phyloP scores from a whole-genome alignment of 2,113 vertebrate species.

The Halcyon senegalensis region DNA sequence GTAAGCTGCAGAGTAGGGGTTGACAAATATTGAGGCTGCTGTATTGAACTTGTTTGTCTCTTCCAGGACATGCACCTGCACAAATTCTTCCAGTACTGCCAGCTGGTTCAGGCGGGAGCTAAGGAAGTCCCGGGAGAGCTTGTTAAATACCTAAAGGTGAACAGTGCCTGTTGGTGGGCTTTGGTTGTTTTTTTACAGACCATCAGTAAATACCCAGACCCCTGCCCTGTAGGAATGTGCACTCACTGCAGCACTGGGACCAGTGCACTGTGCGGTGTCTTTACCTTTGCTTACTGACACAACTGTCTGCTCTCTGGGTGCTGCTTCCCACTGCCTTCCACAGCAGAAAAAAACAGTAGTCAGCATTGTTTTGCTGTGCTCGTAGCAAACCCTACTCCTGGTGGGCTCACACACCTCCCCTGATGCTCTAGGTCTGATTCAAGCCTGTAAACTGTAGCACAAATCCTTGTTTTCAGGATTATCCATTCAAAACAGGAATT shows the following conservation, averaged over 20 bases:
- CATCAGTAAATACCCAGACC: background rate
- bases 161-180: background rate
- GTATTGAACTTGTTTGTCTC: constrained; percentile 8
- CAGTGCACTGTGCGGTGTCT: rapidly evolving
- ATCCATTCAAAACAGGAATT: background rate
- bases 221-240: background rate
- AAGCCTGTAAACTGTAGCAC: background rate
- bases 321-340: background rate
- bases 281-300: background rate
- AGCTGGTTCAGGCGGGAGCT: constrained; percentile 82
- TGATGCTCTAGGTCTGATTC: background rate
- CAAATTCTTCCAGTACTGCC: constrained; percentile 96
- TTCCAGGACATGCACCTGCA: constrained; percentile 93
- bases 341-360: background rate
- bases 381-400: background rate
- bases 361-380: background rate
- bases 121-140: constrained; percentile 88
- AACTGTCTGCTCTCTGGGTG: background rate
- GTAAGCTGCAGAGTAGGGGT: background rate
- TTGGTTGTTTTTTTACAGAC: background rate
- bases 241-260: background rate
- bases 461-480: background rate
- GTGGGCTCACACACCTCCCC: background rate
- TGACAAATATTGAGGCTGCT: background rate
- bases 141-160: constrained; percentile 94